Percentiles rank a stretch among this genome's conserved stretches.
Evolutionary conservation across 2,888 invertebrate genomes (phyloP).

Genomic region (Cosmia trapezina): DNA sequence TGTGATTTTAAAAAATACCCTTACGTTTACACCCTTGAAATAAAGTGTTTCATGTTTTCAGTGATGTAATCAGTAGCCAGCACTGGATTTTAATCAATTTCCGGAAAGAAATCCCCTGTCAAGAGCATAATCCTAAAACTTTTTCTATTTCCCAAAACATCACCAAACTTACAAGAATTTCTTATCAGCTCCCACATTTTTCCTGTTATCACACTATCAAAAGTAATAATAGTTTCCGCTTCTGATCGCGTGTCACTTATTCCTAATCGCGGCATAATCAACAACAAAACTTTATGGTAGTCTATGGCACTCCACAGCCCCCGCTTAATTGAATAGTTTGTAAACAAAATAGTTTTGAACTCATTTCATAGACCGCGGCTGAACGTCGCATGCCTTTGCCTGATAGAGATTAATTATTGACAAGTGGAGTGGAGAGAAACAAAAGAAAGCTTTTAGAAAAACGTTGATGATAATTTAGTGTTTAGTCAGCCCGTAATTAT

Average conservation of each 20-base stretch:
- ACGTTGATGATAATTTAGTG: conserved; percentile 31
- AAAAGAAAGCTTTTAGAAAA: conserved; percentile 71
- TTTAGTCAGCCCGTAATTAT: conserved; percentile 34
- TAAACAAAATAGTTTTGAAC: conserved; percentile 77
- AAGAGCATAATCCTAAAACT: conserved; percentile 29
- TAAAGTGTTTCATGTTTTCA: no score
- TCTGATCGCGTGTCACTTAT: conserved; percentile 62
- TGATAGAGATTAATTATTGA: conserved; percentile 74
- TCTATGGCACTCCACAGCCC: conserved; percentile 57
- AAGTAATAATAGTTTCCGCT: conserved; percentile 40
- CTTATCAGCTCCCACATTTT: conserved; percentile 29
- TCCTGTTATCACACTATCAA: conserved; percentile 32
- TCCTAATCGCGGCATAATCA: conserved; percentile 63
- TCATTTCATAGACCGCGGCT: conserved; percentile 64
- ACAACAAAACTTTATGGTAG: conserved; percentile 63
- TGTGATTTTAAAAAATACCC: no score
- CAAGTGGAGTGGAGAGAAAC: conserved; percentile 65
- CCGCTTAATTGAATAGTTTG: conserved; percentile 79
- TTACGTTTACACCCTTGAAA: no score
- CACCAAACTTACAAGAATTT: conserved; percentile 32
- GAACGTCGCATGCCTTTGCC: conserved; percentile 64
- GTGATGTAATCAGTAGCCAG: not conserved
- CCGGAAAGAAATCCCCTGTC: not conserved
- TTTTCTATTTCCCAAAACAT: conserved; percentile 21
- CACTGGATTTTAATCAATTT: not conserved